Evolutionary conservation across 2,888 invertebrate species (phyloP).

Genomic region (Brachyptera putata): DNA sequence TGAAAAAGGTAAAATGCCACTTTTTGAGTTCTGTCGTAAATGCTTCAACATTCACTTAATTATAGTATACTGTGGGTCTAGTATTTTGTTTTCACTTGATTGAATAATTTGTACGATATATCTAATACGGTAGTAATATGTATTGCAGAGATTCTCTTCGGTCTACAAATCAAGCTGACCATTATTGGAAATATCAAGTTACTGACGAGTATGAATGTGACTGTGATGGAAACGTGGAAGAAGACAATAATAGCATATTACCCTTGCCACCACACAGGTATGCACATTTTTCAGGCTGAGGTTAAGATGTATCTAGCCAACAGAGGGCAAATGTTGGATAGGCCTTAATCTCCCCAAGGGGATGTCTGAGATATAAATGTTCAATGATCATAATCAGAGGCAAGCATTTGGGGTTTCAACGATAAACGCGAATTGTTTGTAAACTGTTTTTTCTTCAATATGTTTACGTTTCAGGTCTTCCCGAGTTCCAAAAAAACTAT

Average conservation of each 20-base stretch:
- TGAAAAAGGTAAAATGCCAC: too few relatives aligned
- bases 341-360: not conserved
- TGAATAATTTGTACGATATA: not conserved
- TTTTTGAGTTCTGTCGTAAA: too few relatives aligned
- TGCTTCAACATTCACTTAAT: too few relatives aligned
- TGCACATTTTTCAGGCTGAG: too few relatives aligned
- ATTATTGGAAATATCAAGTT: constrained; percentile 34
- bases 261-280: not conserved
- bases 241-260: not conserved
- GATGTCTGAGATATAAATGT: not conserved
- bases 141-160: constrained; percentile 29
- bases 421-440: too few relatives aligned
- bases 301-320: not conserved
- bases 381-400: too few relatives aligned
- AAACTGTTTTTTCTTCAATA: too few relatives aligned
- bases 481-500: too few relatives aligned
- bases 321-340: not conserved
- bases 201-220: constrained; percentile 28
- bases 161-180: constrained; percentile 30
- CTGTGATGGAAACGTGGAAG: constrained; percentile 29
- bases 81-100: too few relatives aligned
- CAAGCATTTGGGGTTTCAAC: too few relatives aligned
- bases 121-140: not conserved
- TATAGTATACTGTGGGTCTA: too few relatives aligned
- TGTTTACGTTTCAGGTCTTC: too few relatives aligned